phyloP scores from a whole-genome alignment of 2,797 vertebrate genomes.

The Chelonia mydas region DNA sequence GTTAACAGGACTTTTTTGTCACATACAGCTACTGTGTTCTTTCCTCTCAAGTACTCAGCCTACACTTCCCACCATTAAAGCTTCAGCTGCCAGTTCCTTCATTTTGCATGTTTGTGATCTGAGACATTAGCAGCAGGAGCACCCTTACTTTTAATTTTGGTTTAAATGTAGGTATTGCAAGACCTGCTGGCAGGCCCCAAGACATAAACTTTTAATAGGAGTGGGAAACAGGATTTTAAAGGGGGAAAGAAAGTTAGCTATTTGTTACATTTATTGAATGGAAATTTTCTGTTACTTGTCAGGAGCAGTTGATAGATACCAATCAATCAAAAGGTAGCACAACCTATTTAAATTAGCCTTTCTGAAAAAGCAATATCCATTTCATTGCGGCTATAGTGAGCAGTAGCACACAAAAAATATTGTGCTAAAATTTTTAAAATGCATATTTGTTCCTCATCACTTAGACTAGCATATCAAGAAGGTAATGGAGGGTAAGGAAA shows the following conservation, averaged over 20 bases:
- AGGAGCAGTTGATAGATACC: neutral
- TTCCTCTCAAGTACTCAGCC: constrained; percentile 71
- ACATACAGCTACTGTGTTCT: constrained; percentile 65
- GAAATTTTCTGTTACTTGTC: neutral
- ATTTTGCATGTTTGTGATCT: constrained; percentile 85
- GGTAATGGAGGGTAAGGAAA: neutral
- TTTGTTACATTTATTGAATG: constrained; percentile 53
- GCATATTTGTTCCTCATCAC: neutral
- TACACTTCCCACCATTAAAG: constrained; percentile 79
- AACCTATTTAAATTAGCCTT: constrained; percentile 25
- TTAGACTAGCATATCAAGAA: constrained; percentile 17
- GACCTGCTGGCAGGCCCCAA: constrained; percentile 84
- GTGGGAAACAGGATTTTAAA: constrained; percentile 72
- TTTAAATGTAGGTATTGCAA: constrained; percentile 84
- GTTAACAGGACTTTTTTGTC: constrained; percentile 78
- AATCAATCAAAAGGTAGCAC: constrained; percentile 8
- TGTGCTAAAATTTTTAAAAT: neutral
- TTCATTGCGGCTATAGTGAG: neutral
- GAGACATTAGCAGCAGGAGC: constrained; percentile 82
- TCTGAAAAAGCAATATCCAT: constrained; percentile 3
- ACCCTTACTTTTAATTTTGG: constrained; percentile 86
- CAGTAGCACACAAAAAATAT: neutral
- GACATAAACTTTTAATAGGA: constrained; percentile 81
- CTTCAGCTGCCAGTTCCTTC: constrained; percentile 84
- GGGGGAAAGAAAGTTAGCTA: constrained; percentile 60